Conservation (phyloP, 2,797 vertebrate species). For the Taenioides sp. region DNA sequence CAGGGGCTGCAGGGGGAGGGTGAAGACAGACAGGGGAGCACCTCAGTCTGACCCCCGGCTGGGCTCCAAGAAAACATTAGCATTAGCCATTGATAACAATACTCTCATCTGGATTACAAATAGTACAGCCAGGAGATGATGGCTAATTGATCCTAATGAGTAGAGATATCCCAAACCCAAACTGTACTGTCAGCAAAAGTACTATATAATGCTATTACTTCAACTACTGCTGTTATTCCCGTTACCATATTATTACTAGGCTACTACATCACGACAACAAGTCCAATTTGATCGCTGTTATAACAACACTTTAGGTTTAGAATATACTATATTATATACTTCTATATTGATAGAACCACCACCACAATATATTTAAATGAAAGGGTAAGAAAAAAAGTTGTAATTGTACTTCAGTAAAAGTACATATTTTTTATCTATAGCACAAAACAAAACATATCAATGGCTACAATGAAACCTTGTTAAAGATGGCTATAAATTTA, state of each 20-base stretch:
- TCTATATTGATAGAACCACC: too few species aligned
- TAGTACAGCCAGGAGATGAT: constrained; percentile 21
- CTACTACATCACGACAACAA: too few species aligned
- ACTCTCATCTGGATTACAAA: constrained; percentile 45
- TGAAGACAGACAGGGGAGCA: constrained; percentile 50
- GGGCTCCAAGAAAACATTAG: constrained; percentile 42
- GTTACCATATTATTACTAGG: too few species aligned
- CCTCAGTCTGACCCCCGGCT: constrained; percentile 67
- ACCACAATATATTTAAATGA: not conserved
- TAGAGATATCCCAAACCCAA: not conserved
- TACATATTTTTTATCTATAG: not conserved
- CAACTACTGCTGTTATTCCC: not conserved
- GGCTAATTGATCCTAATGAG: constrained; percentile 56
- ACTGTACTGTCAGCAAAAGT: not conserved
- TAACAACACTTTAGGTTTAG: too few species aligned
- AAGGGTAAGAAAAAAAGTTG: not conserved
- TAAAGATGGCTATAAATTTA: constrained; percentile 62
- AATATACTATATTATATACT: too few species aligned
- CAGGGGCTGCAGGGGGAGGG: constrained; percentile 35
- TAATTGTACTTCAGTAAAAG: not conserved
- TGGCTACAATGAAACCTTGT: not conserved
- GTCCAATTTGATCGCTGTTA: too few species aligned
- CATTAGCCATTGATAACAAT: constrained; percentile 43
- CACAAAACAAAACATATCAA: not conserved
- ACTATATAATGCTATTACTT: too few species aligned